phyloP scores from a whole-genome alignment of 2,797 vertebrate species.

The Malurus splendens region DNA sequence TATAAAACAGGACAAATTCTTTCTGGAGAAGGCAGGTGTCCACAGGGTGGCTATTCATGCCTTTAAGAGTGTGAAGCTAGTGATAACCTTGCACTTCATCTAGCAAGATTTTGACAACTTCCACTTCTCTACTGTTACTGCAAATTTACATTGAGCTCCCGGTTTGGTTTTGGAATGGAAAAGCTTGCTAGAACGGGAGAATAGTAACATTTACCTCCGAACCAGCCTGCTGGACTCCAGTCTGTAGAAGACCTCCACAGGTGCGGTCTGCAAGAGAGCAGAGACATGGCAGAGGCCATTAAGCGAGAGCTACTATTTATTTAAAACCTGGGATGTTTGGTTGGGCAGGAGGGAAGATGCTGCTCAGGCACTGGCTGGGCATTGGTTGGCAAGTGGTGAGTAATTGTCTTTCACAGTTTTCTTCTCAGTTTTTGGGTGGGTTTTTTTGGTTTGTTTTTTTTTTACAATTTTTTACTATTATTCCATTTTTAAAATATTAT shows the following conservation, averaged over 20 bases:
- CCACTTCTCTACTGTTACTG: not conserved
- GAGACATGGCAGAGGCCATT: not conserved
- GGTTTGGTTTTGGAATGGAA: not conserved
- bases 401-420: not conserved
- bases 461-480: not conserved
- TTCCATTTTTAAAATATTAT: not conserved
- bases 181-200: not conserved
- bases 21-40: not conserved
- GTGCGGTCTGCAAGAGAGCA: constrained; percentile 59
- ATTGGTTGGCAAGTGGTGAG: not conserved
- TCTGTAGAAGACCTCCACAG: constrained; percentile 65
- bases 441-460: not conserved
- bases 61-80: not conserved
- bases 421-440: too few species aligned
- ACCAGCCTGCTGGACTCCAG: constrained; percentile 65
- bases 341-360: too few species aligned
- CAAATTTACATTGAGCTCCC: not conserved
- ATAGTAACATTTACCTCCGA: constrained; percentile 57
- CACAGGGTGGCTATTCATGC: not conserved
- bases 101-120: not conserved
- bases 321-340: not conserved
- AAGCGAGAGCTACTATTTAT: not conserved
- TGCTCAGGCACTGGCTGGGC: not conserved
- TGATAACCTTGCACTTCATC: not conserved
- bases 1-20: not conserved